Evolutionary conservation across 1,140 invertebrate species (phyloP).

Genomic region (Bombus sylvicola): DNA sequence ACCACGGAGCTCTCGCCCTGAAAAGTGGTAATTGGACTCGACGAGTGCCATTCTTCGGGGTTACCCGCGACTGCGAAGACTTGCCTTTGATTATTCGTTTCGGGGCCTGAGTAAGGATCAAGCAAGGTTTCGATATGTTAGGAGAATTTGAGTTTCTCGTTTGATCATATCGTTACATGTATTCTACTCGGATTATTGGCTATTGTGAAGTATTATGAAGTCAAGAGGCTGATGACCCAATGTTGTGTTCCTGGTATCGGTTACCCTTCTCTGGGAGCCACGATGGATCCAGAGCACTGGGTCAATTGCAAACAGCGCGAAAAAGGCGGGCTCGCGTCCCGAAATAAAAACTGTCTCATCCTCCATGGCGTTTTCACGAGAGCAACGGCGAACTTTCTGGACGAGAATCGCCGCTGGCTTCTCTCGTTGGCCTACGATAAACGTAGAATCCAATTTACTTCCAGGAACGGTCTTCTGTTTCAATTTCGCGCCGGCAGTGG

Average conservation of each 20-base stretch:
- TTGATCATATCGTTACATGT: too few species aligned
- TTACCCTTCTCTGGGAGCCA: too few species aligned
- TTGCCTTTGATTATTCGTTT: not conserved
- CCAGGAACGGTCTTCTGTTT: slow-evolving; percentile 4
- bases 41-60: slow-evolving; percentile 19
- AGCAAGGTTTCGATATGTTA: not conserved
- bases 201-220: too few species aligned
- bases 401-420: not conserved
- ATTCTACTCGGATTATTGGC: too few species aligned
- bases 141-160: too few species aligned
- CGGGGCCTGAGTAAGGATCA: too few species aligned
- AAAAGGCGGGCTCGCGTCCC: not conserved
- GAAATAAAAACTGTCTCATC: not conserved
- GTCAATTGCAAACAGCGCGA: slow-evolving; percentile 2
- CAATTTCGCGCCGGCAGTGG: not conserved
- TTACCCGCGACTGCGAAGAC: not conserved
- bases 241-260: slow-evolving; percentile 5
- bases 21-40: slow-evolving; percentile 43
- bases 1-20: slow-evolving; percentile 7
- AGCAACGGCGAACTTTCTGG: not conserved
- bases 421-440: not conserved
- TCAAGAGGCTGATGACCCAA: not conserved
- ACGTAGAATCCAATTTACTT: not conserved
- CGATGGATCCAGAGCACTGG: not conserved
- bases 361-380: not conserved